Percentiles rank a stretch among this genome's conserved stretches.
Evolutionary conservation across 2,113 vertebrate species (phyloP).

Genomic region (Tor tambroides): DNA sequence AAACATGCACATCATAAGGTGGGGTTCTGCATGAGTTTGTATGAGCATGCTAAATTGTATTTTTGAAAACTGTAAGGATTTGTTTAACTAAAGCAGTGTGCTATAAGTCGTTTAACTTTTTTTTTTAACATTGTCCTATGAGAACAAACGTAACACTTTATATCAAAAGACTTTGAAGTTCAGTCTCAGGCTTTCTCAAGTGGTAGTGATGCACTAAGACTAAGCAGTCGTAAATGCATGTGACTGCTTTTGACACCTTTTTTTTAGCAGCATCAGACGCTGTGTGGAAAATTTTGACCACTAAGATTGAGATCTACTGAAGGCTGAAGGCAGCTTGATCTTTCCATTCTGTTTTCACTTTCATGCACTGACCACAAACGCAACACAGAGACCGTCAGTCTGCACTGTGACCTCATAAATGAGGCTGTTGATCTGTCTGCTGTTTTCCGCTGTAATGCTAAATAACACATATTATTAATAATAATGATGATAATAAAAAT

Average conservation of each 20-base stretch:
- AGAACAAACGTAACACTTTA: background rate
- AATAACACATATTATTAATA: background rate
- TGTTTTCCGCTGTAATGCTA: background rate
- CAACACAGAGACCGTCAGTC: background rate
- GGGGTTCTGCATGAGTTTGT: background rate
- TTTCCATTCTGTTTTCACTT: constrained; percentile 25
- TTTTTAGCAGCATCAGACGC: background rate
- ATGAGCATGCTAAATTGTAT: background rate
- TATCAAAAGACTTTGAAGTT: background rate
- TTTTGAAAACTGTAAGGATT: background rate
- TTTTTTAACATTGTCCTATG: background rate
- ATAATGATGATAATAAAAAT: background rate
- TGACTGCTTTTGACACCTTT: constrained; percentile 3
- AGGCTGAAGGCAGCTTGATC: background rate
- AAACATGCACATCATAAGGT: background rate
- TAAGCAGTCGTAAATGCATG: background rate
- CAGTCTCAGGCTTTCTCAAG: background rate
- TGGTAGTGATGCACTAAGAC: background rate
- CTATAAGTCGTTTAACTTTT: background rate
- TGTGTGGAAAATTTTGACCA: constrained; percentile 25
- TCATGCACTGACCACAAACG: constrained; percentile 1
- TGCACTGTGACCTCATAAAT: background rate
- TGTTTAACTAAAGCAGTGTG: background rate
- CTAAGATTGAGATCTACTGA: background rate
- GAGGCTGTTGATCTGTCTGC: background rate